Evolutionary conservation across 2,797 vertebrate species (phyloP).

Genomic region (Pantherophis vulpinus): DNA sequence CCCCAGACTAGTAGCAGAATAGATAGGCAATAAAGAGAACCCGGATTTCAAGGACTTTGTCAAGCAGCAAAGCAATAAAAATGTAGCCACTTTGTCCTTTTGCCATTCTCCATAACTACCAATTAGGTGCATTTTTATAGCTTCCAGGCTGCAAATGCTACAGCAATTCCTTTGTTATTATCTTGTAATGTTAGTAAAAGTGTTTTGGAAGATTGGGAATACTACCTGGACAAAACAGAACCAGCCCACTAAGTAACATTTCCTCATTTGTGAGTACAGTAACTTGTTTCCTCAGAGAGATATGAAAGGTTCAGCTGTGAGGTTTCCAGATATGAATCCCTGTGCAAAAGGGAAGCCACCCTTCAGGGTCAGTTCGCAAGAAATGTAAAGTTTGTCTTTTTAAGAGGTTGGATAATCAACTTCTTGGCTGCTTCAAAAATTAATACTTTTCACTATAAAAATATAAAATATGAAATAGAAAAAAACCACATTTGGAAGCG

Average conservation of each 20-base stretch:
- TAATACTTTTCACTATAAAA: neutral
- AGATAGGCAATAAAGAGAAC: conserved; percentile 68
- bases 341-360: neutral
- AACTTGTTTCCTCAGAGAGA: neutral
- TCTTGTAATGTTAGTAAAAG: conserved; percentile 28
- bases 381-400: neutral
- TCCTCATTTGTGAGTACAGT: conserved; percentile 5
- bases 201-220: conserved; percentile 32
- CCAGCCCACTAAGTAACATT: conserved; percentile 2
- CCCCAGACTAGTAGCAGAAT: conserved; percentile 57
- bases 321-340: neutral
- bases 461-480: neutral
- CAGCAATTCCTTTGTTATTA: neutral
- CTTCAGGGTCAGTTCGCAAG: neutral
- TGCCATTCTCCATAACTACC: conserved; percentile 47
- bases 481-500: neutral
- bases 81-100: conserved; percentile 52
- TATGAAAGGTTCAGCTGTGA: neutral
- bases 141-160: neutral
- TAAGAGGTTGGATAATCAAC: neutral
- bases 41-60: conserved; percentile 63
- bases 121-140: conserved; percentile 37
- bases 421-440: neutral
- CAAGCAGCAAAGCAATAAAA: conserved; percentile 63
- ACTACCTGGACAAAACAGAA: conserved; percentile 15